A percentile compares a stretch with the other conserved stretches of the same genome.
Conservation (phyloP, 2,797 vertebrate species). For the Phyllotis vaccarum region DNA sequence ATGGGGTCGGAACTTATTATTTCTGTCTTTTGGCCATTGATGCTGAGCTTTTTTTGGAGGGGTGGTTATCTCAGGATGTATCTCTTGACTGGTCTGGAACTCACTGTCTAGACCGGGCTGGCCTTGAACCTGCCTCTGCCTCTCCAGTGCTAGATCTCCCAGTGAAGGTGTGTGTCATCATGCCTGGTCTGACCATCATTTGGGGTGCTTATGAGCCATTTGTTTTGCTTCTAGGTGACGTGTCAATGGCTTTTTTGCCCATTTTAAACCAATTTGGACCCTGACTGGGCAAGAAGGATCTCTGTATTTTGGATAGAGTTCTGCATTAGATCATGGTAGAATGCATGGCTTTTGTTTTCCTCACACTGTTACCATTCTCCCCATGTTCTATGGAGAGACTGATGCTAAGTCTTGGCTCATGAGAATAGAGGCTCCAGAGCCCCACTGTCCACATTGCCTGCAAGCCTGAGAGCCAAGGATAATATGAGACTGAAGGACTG, state of each 20-base stretch:
- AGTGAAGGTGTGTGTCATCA: neutral
- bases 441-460: neutral
- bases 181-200: neutral
- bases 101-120: neutral
- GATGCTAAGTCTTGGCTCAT: neutral
- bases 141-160: neutral
- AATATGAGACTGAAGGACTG: neutral
- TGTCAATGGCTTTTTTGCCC: neutral
- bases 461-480: neutral
- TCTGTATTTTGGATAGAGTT: slow-evolving; percentile 36
- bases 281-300: neutral
- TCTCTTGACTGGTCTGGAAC: neutral
- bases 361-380: neutral
- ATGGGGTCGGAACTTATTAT: too few species aligned
- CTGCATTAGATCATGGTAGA: neutral
- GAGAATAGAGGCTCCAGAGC: neutral
- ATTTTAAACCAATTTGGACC: neutral
- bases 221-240: neutral
- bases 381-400: neutral
- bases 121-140: neutral
- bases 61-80: neutral
- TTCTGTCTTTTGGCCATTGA: neutral
- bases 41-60: neutral
- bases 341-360: neutral
- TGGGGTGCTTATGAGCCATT: neutral